Evolutionary conservation across 2,113 vertebrate genomes (phyloP).

Genomic region (Lipotes vexillifer): DNA sequence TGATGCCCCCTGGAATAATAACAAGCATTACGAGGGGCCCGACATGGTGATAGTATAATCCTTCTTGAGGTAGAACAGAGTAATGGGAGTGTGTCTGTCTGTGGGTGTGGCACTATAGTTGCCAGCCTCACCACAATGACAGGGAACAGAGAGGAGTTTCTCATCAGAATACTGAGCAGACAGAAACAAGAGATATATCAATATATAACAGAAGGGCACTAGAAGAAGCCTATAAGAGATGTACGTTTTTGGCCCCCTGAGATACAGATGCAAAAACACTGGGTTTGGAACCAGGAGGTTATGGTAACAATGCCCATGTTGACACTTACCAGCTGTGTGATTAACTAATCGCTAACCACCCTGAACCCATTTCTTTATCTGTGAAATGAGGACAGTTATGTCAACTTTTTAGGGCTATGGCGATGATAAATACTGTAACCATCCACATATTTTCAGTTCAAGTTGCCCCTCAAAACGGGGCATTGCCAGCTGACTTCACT

Average conservation of each 20-base stretch:
- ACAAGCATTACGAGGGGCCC: background rate
- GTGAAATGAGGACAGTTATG: background rate
- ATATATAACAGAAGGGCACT: background rate
- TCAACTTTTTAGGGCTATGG: background rate
- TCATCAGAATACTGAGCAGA: background rate
- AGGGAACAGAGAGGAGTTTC: background rate
- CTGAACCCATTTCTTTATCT: background rate
- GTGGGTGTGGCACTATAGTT: fast-evolving
- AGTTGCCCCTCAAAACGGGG: background rate
- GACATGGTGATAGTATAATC: background rate
- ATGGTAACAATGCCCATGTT: too few species aligned
- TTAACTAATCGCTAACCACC: background rate
- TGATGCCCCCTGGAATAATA: background rate
- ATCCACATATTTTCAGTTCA: background rate
- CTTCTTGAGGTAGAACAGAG: background rate
- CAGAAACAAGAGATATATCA: background rate
- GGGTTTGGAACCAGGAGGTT: background rate
- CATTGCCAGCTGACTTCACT: background rate
- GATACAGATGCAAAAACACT: background rate
- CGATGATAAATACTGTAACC: background rate
- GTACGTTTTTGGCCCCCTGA: background rate
- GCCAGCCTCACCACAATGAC: background rate
- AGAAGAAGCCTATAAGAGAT: background rate
- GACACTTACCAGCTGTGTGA: background rate
- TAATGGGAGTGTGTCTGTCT: too few species aligned